phyloP scores from a whole-genome alignment of 2,888 invertebrate genomes.

The Drepana falcataria region DNA sequence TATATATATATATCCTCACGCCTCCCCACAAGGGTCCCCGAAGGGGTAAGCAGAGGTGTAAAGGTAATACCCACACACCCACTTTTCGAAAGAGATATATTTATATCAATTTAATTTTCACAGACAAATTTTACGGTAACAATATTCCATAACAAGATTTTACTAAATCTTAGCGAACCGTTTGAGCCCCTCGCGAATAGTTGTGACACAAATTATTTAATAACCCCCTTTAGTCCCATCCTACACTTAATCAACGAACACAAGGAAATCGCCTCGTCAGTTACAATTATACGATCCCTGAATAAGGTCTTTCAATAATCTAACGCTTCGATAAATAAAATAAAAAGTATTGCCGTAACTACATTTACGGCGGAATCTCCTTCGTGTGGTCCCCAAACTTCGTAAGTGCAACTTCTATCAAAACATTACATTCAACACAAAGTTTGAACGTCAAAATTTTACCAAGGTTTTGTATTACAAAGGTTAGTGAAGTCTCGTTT shows the following conservation, averaged over 20 bases:
- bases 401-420: slow-evolving; percentile 15
- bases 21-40: no score
- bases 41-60: no score
- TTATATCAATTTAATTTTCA: slow-evolving; percentile 51
- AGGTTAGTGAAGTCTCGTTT: slow-evolving; percentile 53
- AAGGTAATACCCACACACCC: no score
- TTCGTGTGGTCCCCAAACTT: slow-evolving; percentile 8
- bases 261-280: slow-evolving; percentile 64
- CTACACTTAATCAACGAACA: slow-evolving; percentile 68
- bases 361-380: no score
- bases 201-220: slow-evolving; percentile 74
- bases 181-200: slow-evolving; percentile 64
- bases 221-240: slow-evolving; percentile 61
- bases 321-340: no score
- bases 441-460: slow-evolving; percentile 40
- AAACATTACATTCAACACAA: slow-evolving; percentile 13
- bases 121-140: slow-evolving; percentile 53
- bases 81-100: no score
- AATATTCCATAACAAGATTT: slow-evolving; percentile 60
- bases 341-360: no score
- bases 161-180: slow-evolving; percentile 59
- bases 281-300: slow-evolving; percentile 63
- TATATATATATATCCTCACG: no score
- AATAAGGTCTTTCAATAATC: neutral
- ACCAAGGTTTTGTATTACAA: slow-evolving; percentile 60